Evolutionary conservation across 2,113 vertebrate genomes (phyloP), one percentile per base, ranked within the genome.

Genomic region (Actenoides lindsayi): DNA sequence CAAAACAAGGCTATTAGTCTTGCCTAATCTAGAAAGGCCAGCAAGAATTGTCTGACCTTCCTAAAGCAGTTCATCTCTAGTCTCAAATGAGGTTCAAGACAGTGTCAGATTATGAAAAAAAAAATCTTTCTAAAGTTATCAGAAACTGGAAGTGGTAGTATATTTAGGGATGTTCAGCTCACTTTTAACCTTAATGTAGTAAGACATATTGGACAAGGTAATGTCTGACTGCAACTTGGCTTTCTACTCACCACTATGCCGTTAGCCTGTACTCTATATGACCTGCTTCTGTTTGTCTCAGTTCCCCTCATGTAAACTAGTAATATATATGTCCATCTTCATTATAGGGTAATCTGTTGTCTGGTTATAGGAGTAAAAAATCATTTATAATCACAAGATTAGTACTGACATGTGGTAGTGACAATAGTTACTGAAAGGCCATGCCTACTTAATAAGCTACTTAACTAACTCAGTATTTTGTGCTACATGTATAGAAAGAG

Each of bases 371-470:
- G 42, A 82, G 27, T 78, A 39, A 91, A 84, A 87, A 78, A 42
- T 60, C 1, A 17, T 75, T 56, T 53, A 23, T 64, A 46, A 68
- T 76, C 50, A 3, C 64, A 82, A 71, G 57, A 81, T 91, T 60
- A 68, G 33, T 39, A 50, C 39, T 91, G 89, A n/a, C 73, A 17
- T 64, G 69, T 50, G 84, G 42, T 60, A 82, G 83, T 59, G 46
- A 79, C 30, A 68, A 35, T 3, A 89, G 77, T 46, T 93, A n/a
- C 57, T 84, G 74, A 23, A 94, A 73, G 48, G 70, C 87, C 35
- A 4, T 84, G 74, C 53, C 62, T 64, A 27, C 62, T 89, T 76
- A 89, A 84, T 82, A 60, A 93, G 74, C 74, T 94, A 67, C 81
- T 93, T 73, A 94, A 37, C 53, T 59, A 71, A 59, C 63, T 84